Evolutionary conservation across 1,140 invertebrate species (phyloP), one percentile per base, ranked within the genome.

Genomic region (Drosophila virilis): DNA sequence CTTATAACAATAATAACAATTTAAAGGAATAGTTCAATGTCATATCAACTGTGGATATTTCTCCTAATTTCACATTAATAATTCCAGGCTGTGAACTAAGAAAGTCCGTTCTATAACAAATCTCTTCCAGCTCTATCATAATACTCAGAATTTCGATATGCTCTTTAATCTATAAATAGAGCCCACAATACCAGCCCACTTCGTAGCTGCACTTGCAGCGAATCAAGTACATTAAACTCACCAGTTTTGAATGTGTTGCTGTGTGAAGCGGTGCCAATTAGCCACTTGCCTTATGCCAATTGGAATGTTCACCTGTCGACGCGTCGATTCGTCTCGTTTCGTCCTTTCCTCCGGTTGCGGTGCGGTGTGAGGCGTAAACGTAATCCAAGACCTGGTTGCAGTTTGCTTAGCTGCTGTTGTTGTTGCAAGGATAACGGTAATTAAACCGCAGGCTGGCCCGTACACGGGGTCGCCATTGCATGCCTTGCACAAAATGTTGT

Each of bases 361-460:
- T 65, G 45, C 55, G 66, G 50, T 43, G 57, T 45, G 50, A 38
- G 38, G 52, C 42, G 66, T 28, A 61, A 67, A 54, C 69, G 69
- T 85, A 86, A 80, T 80, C 82, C 78, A 69, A 62, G 85, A 72
- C 67, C 67, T 73, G 73, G 55, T 69, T 61, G 79, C 72, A 65
- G 76, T 76, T 83, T 70, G 68, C 66, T 75, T 43, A 51, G 51
- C 38, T 54, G 60, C 42, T 55, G 22, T 28, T 28, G 67, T 15
- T 48, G 50, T 42, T 66, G 68, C 82, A 88, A 86, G 82, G 82
- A 86, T 86, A 86, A 86, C 82, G 82, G 82, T 86, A 86, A 86
- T 86, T 86, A 86, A 88, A 74, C 62, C 68, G 74, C 77, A 78
- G 77, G 52, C 67, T 66, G 65, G 40, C 55, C 57, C 43, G 37